Conservation (phyloP, 2,113 vertebrate genomes). For the Cheirogaleus medius region DNA sequence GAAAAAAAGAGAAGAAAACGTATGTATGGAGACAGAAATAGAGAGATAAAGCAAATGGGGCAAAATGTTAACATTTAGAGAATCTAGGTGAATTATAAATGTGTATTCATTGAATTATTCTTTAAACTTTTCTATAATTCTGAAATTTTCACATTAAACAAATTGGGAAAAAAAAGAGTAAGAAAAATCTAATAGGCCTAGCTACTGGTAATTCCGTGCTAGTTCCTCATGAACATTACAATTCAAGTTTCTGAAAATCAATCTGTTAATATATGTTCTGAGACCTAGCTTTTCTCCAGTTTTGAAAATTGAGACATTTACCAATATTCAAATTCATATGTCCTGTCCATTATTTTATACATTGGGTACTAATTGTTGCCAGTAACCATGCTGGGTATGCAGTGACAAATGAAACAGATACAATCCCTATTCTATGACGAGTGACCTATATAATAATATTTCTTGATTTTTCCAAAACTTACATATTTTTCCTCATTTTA, state of each 20-base stretch:
- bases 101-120: neutral
- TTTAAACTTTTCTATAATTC: conserved; percentile 3
- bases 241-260: neutral
- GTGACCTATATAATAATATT: neutral
- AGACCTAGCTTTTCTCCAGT: neutral
- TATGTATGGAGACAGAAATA: neutral
- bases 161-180: neutral
- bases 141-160: neutral
- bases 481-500: too few relatives aligned
- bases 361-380: neutral
- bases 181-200: neutral
- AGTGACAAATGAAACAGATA: neutral
- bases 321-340: neutral
- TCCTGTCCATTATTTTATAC: conserved; percentile 1
- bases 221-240: neutral
- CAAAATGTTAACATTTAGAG: neutral
- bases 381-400: neutral
- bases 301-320: conserved; percentile 9
- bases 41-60: neutral
- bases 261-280: neutral
- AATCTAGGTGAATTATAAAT: neutral
- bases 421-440: neutral
- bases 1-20: neutral
- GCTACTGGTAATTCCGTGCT: neutral
- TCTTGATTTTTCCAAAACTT: neutral